Conservation (phyloP, 2,888 invertebrate species). For the Zygothrica quintamaculata region DNA sequence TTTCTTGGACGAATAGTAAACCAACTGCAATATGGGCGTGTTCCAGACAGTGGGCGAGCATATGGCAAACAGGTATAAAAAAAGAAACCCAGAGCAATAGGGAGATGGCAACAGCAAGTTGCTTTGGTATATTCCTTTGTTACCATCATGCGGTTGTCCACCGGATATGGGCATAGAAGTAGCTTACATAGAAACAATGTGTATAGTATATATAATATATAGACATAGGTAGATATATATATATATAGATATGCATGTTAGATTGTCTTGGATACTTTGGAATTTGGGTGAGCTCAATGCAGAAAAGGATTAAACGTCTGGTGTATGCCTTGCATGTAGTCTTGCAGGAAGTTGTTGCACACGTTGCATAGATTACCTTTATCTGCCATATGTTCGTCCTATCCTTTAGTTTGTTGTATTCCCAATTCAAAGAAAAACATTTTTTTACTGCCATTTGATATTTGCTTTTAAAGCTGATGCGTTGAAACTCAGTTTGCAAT, state of each 20-base stretch:
- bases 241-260: slow-evolving; percentile 51
- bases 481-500: not conserved
- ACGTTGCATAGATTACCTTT: slow-evolving; percentile 35
- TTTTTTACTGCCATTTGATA: too few relatives aligned
- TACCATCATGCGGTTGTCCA: slow-evolving; percentile 33
- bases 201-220: too few relatives aligned
- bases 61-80: slow-evolving; percentile 6
- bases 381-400: too few relatives aligned
- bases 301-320: slow-evolving; percentile 23
- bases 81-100: not conserved
- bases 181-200: slow-evolving; percentile 48
- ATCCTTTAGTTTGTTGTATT: too few relatives aligned
- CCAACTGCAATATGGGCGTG: slow-evolving; percentile 26
- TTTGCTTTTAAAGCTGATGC: too few relatives aligned
- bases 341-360: slow-evolving; percentile 45
- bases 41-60: not conserved
- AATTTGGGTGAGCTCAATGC: not conserved
- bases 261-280: slow-evolving; percentile 34
- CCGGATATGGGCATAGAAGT: slow-evolving; percentile 56
- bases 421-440: too few relatives aligned
- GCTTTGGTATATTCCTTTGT: slow-evolving; percentile 44
- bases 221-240: slow-evolving; percentile 53
- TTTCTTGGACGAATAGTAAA: slow-evolving; percentile 25
- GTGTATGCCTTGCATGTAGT: slow-evolving; percentile 11
- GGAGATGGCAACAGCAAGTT: slow-evolving; percentile 22